Conservation (phyloP, 2,113 vertebrate genomes). For the Noctilio leporinus region DNA sequence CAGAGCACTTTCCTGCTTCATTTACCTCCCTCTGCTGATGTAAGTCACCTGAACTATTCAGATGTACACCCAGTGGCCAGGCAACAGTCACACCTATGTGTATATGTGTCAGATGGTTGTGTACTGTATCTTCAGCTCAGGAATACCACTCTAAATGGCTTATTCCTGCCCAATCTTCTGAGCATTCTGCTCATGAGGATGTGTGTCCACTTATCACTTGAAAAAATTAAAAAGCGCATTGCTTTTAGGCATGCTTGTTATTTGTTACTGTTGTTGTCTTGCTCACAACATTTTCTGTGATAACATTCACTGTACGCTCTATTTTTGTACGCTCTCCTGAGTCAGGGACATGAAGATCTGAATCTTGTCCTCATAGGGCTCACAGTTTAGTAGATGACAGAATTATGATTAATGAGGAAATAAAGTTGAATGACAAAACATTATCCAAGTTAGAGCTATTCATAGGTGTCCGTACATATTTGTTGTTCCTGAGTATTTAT, state of each 20-base stretch:
- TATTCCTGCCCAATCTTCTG: neutral
- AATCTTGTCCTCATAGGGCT: neutral
- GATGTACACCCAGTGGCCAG: too few species aligned
- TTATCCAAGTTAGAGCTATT: neutral
- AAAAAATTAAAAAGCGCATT: neutral
- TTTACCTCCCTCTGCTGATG: neutral
- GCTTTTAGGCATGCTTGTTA: accelerated
- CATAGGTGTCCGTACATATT: neutral
- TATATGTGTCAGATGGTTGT: neutral
- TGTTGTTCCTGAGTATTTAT: neutral
- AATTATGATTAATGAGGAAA: neutral
- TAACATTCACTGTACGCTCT: neutral
- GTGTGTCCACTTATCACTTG: neutral
- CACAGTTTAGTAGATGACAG: neutral
- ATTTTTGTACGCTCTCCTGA: too few species aligned
- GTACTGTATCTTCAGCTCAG: neutral
- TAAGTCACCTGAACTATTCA: neutral
- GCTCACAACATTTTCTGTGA: neutral
- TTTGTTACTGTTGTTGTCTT: too few species aligned
- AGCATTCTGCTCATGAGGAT: neutral
- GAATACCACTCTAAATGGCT: neutral
- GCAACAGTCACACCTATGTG: accelerated
- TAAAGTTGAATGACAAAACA: neutral
- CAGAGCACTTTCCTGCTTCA: neutral
- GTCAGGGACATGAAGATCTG: neutral